Evolutionary conservation across 2,888 invertebrate genomes (phyloP).

Genomic region (Acanthosepion lycidas): DNA sequence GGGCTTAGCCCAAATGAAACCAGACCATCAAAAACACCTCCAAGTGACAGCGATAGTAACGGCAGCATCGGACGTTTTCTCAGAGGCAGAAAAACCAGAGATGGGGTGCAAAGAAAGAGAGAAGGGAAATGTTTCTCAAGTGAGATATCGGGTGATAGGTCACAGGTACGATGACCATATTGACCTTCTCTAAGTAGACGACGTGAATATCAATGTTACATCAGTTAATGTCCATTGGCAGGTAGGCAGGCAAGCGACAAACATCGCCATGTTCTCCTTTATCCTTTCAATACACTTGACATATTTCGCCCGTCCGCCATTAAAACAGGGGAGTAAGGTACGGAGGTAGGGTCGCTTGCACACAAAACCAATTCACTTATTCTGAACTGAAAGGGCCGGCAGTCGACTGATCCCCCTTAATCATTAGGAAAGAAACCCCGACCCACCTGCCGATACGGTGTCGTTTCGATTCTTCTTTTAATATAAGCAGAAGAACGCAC

Average conservation of each 20-base stretch:
- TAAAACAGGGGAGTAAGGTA: background rate
- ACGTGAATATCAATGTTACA: background rate
- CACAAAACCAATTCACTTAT: background rate
- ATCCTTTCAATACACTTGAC: background rate
- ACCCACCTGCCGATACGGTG: background rate
- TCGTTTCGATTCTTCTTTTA: background rate
- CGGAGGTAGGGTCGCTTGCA: background rate
- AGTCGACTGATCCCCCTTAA: background rate
- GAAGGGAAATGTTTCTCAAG: background rate
- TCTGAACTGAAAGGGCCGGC: background rate
- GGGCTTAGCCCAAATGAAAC: no score
- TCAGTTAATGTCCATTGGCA: background rate
- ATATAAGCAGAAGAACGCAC: background rate
- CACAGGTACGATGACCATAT: background rate
- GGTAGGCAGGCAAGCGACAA: background rate
- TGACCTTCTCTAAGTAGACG: background rate
- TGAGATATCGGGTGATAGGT: background rate
- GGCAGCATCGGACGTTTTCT: background rate
- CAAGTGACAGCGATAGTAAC: background rate
- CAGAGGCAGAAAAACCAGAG: background rate
- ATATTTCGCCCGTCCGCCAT: background rate
- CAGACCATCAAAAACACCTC: no score
- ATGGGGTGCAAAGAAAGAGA: background rate
- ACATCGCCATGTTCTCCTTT: background rate
- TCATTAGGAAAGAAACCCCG: background rate